Conservation (phyloP, 2,113 vertebrate species). For the Pyrgilauda ruficollis region DNA sequence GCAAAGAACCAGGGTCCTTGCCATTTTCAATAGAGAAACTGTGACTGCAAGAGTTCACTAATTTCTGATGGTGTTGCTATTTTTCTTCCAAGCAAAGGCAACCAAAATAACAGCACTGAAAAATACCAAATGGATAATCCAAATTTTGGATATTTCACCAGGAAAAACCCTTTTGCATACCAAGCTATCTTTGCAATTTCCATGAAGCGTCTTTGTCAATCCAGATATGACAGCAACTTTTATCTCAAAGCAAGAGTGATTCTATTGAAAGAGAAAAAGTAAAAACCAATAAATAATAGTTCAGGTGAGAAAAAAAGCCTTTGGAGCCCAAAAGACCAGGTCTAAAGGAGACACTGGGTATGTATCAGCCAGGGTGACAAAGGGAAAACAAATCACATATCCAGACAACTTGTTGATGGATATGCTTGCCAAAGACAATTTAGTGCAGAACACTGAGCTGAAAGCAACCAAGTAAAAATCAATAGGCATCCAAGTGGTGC, state of each 20-base stretch:
- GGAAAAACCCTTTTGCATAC: neutral
- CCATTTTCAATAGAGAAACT: neutral
- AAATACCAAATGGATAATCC: neutral
- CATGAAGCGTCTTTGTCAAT: neutral
- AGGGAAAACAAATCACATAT: neutral
- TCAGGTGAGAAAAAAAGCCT: neutral
- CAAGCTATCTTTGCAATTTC: neutral
- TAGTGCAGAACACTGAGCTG: constrained; percentile 23
- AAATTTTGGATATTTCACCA: neutral
- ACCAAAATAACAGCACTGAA: neutral
- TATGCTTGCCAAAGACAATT: constrained; percentile 67
- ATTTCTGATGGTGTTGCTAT: neutral
- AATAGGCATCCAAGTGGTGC: constrained; percentile 40
- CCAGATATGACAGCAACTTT: neutral
- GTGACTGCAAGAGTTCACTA: neutral
- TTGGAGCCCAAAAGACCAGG: neutral
- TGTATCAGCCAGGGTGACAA: neutral
- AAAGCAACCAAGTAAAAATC: constrained; percentile 58
- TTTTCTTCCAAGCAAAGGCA: neutral
- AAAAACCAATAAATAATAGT: neutral
- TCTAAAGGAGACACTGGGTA: neutral
- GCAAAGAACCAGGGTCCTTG: neutral
- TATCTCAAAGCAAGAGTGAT: neutral
- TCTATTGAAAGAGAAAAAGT: neutral
- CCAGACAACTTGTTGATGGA: constrained; percentile 58